Evolutionary conservation across 2,113 vertebrate species (phyloP).

Genomic region (Dicentrarchus labrax): DNA sequence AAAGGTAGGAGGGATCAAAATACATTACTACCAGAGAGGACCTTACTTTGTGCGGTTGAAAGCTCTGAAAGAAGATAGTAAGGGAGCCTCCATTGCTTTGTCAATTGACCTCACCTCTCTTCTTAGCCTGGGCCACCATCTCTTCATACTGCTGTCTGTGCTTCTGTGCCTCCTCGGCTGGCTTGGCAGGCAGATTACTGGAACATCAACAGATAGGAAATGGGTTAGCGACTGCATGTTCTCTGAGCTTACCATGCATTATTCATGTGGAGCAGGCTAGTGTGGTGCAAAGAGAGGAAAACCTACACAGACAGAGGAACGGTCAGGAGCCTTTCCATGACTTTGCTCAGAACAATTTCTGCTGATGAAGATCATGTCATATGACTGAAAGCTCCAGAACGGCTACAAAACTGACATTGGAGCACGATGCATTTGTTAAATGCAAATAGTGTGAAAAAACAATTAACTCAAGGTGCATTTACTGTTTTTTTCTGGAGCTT

Average conservation of each 20-base stretch:
- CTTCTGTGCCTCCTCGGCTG: conserved; percentile 95
- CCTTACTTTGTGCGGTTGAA: neutral
- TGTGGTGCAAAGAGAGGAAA: conserved; percentile 1
- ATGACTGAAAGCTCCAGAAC: neutral
- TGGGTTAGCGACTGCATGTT: neutral
- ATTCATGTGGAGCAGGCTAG: conserved; percentile 67
- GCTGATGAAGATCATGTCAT: neutral
- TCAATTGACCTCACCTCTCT: conserved; percentile 86
- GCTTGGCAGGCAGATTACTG: conserved; percentile 97
- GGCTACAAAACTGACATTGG: neutral
- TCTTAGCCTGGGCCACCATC: conserved; percentile 97
- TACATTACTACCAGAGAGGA: neutral
- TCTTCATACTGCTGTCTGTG: conserved; percentile 96
- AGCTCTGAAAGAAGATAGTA: neutral
- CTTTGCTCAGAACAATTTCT: neutral
- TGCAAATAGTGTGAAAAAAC: neutral
- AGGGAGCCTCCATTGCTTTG: neutral
- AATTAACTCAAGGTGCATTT: neutral
- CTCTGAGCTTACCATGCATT: conserved; percentile 58
- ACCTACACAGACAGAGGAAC: neutral
- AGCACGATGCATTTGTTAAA: neutral
- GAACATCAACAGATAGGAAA: conserved; percentile 32
- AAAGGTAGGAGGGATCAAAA: neutral
- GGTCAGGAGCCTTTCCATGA: neutral
- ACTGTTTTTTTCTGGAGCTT: neutral